These are phyloP conservation scores for Balanococcus diminutus DNA, from an alignment of 2,888 invertebrate genomes.

Conservation along the genomic window DNA sequence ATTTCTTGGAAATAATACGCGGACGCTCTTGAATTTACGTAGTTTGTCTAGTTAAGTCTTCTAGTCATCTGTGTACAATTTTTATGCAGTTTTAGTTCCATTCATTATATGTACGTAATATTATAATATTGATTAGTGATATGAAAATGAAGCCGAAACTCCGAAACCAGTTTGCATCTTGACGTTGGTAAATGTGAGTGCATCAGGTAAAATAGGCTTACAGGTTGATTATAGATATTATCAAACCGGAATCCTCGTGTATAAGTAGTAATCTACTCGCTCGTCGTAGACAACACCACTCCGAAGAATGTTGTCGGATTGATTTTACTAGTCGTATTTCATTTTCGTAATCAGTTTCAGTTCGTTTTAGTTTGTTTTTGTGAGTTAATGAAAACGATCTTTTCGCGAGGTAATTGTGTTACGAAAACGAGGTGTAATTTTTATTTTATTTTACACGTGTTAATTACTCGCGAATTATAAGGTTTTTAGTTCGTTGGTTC, in stretches of 20 bases:
- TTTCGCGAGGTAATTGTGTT: neutral
- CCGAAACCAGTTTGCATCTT: neutral
- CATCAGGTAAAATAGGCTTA: neutral
- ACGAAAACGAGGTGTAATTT: neutral
- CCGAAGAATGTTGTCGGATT: neutral
- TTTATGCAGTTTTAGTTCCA: neutral
- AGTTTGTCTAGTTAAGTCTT: neutral
- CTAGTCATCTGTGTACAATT: neutral
- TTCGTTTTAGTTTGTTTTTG: neutral
- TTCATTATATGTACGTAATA: neutral
- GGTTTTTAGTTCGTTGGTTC: no score
- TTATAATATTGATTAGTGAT: neutral
- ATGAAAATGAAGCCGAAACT: neutral
- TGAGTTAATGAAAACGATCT: neutral
- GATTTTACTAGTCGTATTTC: neutral
- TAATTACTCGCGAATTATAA: neutral
- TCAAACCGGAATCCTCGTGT: neutral
- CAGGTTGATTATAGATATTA: neutral
- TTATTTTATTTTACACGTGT: no score
- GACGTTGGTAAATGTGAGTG: neutral
- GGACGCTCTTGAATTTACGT: neutral
- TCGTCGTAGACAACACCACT: neutral
- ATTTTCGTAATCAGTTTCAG: conserved; percentile 6
- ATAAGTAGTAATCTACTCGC: no score
- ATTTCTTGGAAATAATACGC: no score